Evolutionary conservation across 2,113 vertebrate species (phyloP), one percentile per base, ranked within the genome.

Genomic region (Stigmatopora nigra): DNA sequence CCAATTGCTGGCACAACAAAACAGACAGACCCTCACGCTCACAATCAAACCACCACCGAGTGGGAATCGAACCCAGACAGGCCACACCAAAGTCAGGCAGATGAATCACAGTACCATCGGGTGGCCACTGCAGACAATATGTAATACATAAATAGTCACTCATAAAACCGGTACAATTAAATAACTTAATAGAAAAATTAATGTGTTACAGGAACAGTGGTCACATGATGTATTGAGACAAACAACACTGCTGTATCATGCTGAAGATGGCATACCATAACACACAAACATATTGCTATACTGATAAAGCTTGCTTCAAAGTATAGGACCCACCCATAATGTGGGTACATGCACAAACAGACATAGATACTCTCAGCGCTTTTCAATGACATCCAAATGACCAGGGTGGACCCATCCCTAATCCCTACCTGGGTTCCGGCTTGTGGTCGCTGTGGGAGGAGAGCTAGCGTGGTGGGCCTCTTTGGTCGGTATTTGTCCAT

Each of bases 401-500:
- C 59, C 48, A 64, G 47, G 63, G 46, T 38, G 63, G 63, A 52
- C 15, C 46, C 31, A 45, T 41, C 63, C 48, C 48, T 35, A 35
- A 12, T 48, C 31, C 47, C 46, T 64, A 64, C 63, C 63, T 64
- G 63, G 47, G 63, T 64, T 16, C 63, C 63, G 31, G 63, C 46
- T 35, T 47, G 61, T 51, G 61, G 46, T 51, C 47, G 47, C n/a
- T 52, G 63, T 51, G 63, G 63, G 13, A 64, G 13, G 7, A 64
- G 63, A 49, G 47, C 48, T 35, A 64, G 48, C 25, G 63, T 64
- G 6, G 63, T 64, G 63, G 63, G 63, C 16, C 63, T 64, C 63
- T 64, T 64, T 35, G 63, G 63, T 36, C 63, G 63, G 38, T 49
- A 36, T 51, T 64, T 64, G 31, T 64, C 63, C 63, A 64, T 64